Percentiles rank a stretch among this genome's conserved stretches.
Conservation (phyloP, 2,888 invertebrate genomes). For the Tetranychus piercei region DNA sequence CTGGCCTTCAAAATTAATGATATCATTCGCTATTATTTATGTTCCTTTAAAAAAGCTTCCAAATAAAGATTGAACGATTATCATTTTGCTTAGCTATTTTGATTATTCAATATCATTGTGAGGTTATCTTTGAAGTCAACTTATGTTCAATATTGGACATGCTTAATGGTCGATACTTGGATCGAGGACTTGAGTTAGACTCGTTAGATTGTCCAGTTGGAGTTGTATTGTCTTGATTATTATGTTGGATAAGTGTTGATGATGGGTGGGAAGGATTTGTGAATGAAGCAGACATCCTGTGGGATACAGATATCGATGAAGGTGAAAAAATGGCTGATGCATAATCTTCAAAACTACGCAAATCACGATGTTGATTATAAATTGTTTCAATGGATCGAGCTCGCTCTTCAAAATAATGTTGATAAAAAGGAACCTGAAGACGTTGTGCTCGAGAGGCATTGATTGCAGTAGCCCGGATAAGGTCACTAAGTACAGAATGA, state of each 20-base stretch:
- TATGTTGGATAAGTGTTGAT: not conserved
- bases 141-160: slow-evolving; percentile 13
- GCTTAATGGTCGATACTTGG: slow-evolving; percentile 11
- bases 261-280: not conserved
- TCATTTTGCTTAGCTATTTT: not conserved
- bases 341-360: slow-evolving; percentile 76
- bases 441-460: slow-evolving; percentile 80
- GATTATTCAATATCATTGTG: not conserved
- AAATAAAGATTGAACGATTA: no score
- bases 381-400: slow-evolving; percentile 65
- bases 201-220: not conserved
- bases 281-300: slow-evolving; percentile 2
- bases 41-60: no score
- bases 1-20: no score
- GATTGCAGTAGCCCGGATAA: slow-evolving; percentile 72
- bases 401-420: slow-evolving; percentile 79
- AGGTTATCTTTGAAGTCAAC: slow-evolving; percentile 6
- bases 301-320: not conserved
- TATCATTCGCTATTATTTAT: no score
- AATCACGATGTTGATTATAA: slow-evolving; percentile 62
- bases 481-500: slow-evolving; percentile 52
- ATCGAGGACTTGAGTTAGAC: slow-evolving; percentile 7
- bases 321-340: slow-evolving; percentile 37
- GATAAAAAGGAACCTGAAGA: slow-evolving; percentile 68
- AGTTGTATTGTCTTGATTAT: not conserved